Conservation (phyloP, 2,113 vertebrate genomes). For the zebrafish (Danio rerio) region DNA sequence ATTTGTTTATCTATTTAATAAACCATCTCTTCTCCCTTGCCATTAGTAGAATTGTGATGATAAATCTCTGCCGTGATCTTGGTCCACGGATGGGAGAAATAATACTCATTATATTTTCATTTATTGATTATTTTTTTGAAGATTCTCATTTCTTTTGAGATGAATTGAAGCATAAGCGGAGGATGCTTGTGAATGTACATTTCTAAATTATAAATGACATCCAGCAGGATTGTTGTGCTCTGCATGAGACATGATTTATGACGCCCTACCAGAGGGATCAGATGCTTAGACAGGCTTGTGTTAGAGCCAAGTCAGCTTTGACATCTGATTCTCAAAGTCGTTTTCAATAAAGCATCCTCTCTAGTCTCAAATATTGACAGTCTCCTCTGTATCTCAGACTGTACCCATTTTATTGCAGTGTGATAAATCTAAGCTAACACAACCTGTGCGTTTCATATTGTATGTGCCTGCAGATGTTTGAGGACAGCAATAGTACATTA, state of each 20-base stretch:
- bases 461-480: neutral
- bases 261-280: neutral
- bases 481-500: slow-evolving; percentile 10
- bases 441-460: neutral
- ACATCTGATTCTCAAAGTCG: neutral
- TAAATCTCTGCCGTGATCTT: too few species aligned
- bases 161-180: neutral
- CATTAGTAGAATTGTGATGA: too few species aligned
- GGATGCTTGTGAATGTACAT: neutral
- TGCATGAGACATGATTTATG: slow-evolving; percentile 17
- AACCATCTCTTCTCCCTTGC: too few species aligned
- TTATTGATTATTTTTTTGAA: neutral
- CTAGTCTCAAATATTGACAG: slow-evolving; percentile 20
- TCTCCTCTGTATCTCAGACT: neutral
- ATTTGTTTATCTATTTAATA: neutral
- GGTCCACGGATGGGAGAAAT: too few species aligned
- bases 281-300: neutral
- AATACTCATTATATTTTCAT: neutral
- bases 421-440: slow-evolving; percentile 22
- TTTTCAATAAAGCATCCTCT: slow-evolving; percentile 3
- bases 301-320: neutral
- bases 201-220: slow-evolving; percentile 36
- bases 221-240: slow-evolving; percentile 2
- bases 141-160: neutral
- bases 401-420: slow-evolving; percentile 10